Percentiles rank a stretch among this genome's conserved stretches.
phyloP scores from a whole-genome alignment of 2,797 vertebrate species.

The Craterocephalus amniculus region DNA sequence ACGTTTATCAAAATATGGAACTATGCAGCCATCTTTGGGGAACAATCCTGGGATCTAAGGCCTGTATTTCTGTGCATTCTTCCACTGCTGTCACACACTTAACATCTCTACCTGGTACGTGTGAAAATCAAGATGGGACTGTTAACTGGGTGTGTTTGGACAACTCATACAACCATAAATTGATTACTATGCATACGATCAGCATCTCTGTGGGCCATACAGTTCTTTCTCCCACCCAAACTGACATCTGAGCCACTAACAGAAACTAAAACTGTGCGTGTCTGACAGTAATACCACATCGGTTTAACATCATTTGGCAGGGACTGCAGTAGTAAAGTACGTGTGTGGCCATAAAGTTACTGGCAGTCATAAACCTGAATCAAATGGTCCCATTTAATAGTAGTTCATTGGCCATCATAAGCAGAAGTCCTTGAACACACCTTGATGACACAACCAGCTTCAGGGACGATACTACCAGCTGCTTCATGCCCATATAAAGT shows the following conservation, averaged over 20 bases:
- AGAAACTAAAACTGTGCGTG: neutral
- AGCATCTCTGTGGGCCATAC: conserved; percentile 15
- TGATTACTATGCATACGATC: neutral
- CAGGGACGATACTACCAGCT: neutral
- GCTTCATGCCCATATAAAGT: neutral
- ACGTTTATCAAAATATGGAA: neutral
- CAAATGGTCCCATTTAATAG: neutral
- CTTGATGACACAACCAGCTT: conserved; percentile 4
- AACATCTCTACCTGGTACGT: neutral
- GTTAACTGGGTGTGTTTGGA: conserved; percentile 6
- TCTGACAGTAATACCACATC: neutral
- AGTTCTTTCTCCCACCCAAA: neutral
- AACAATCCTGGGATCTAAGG: conserved; percentile 12
- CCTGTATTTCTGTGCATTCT: neutral
- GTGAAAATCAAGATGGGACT: neutral
- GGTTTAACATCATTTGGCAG: neutral
- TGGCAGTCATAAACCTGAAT: neutral
- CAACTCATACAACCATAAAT: conserved; percentile 47
- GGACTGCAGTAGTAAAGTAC: neutral
- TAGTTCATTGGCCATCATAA: neutral
- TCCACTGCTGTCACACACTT: neutral
- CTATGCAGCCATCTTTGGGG: neutral
- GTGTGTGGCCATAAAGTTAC: neutral
- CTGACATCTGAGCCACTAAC: neutral
- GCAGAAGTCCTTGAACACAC: conserved; percentile 4